These are phyloP conservation scores for Rhogogaster chlorosoma DNA, from an alignment of 2,888 invertebrate genomes.

Conservation along the genomic window DNA sequence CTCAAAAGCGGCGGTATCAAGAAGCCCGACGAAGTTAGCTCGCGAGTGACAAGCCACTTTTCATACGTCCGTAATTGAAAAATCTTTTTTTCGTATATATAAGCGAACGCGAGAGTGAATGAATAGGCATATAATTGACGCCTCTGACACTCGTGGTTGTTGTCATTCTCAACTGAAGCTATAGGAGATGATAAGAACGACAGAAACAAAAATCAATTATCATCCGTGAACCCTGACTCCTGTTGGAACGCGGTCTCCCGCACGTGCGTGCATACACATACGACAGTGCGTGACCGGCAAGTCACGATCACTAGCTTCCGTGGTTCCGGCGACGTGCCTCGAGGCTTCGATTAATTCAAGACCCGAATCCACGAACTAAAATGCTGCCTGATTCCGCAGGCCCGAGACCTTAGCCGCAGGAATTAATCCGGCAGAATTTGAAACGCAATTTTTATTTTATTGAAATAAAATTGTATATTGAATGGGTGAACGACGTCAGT, in stretches of 20 bases:
- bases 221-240: constrained; percentile 33
- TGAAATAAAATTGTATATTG: neutral
- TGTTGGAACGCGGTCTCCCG: constrained; percentile 33
- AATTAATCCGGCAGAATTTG: neutral
- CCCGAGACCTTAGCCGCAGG: neutral
- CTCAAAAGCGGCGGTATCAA: neutral
- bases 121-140: constrained; percentile 10
- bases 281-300: constrained; percentile 56
- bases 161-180: constrained; percentile 38
- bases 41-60: constrained; percentile 14
- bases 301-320: constrained; percentile 71
- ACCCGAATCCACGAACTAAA: constrained; percentile 27
- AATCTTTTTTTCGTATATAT: neutral
- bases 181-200: constrained; percentile 24
- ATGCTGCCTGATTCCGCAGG: neutral
- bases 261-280: constrained; percentile 23
- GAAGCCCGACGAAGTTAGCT: neutral
- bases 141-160: constrained; percentile 50
- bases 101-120: neutral
- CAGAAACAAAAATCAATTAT: constrained; percentile 40
- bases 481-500: neutral
- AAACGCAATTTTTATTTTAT: neutral
- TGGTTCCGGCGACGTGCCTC: constrained; percentile 73
- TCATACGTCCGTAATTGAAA: neutral
- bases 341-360: constrained; percentile 43